These are phyloP conservation scores for Mnemiopsis leidyi DNA, from an alignment of 37 sponge, comb jelly and placozoan species.

Conservation along the genomic window DNA sequence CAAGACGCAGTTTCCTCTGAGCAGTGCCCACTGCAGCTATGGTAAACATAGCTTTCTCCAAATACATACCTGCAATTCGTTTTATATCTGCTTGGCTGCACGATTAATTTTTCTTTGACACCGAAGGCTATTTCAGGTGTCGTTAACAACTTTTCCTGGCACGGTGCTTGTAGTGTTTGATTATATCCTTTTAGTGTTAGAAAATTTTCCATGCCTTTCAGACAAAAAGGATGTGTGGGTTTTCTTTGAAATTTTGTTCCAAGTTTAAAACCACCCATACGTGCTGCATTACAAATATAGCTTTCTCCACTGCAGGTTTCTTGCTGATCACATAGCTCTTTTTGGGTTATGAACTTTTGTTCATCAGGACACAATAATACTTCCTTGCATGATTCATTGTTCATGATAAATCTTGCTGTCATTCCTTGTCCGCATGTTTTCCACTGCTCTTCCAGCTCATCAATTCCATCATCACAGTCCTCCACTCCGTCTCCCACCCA, in stretches of 20 bases:
- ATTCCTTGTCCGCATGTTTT: neutral
- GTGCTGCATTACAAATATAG: neutral
- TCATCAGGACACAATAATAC: neutral
- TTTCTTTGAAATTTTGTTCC: neutral
- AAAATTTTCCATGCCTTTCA: neutral
- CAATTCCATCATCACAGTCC: neutral
- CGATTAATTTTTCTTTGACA: neutral
- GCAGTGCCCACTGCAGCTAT: neutral
- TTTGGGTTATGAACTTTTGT: neutral
- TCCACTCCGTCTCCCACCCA: neutral
- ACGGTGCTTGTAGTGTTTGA: neutral
- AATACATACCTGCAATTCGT: neutral
- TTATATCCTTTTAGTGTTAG: neutral
- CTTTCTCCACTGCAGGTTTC: neutral
- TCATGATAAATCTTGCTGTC: neutral
- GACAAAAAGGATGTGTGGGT: neutral
- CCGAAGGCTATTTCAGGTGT: neutral
- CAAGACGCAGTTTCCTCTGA: neutral
- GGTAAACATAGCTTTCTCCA: neutral
- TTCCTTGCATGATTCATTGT: neutral
- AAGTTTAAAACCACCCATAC: neutral
- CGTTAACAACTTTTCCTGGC: neutral
- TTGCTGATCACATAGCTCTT: neutral
- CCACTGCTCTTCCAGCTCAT: neutral
- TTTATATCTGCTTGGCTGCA: neutral